Base-by-base conservation (phyloP, 2,113 vertebrate genomes). In the Pongo pygmaeus region DNA sequence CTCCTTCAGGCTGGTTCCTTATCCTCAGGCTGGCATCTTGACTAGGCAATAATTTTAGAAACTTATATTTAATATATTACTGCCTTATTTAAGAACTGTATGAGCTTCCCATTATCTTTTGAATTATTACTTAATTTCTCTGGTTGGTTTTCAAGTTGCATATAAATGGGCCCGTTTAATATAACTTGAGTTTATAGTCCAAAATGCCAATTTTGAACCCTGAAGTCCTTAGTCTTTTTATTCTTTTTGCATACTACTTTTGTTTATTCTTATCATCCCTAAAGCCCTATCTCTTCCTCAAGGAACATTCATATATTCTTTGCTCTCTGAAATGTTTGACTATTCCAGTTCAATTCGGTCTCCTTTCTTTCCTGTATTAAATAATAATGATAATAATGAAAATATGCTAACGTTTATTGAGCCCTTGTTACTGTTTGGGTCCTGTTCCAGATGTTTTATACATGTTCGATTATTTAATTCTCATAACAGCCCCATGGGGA, bases 321-420 rank as follows among this genome's bases (percentile, higher is more conserved):
- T 70, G 27, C 20, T 92, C 43, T 87, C 77, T 57, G 46, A 70
- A 84, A 70, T 94, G 55, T 84, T 57, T 90, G 89, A 93, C 40
- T 61, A 38, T 35, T 88, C 16, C 59, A 3, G 3, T 25, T 93
- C 57, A 59, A 30, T 55, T 79, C 27, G 6, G 27, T 84, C 57
- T 96, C 10, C 48, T 93, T 92, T 95, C 57, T 91, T 93, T 92
- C 8, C 32, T 79, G 1, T 95, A 32, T 95, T 91, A 81, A 92
- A 75, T 92, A 91, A 52, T 69, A 88, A 52, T 67, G 86, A 70
- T 57, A n/a, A n/a, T 85, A 43, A 27, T 78, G 27, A 64, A 87
- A 77, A 84, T 81, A 43, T 27, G 55, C 46, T 84, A 59, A 50
- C 64, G 43, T 83, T 91, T 89, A 83, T 50, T 70, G 48, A 94